Conservation (phyloP, 2,888 invertebrate genomes). For the Dermolepida albohirtum region DNA sequence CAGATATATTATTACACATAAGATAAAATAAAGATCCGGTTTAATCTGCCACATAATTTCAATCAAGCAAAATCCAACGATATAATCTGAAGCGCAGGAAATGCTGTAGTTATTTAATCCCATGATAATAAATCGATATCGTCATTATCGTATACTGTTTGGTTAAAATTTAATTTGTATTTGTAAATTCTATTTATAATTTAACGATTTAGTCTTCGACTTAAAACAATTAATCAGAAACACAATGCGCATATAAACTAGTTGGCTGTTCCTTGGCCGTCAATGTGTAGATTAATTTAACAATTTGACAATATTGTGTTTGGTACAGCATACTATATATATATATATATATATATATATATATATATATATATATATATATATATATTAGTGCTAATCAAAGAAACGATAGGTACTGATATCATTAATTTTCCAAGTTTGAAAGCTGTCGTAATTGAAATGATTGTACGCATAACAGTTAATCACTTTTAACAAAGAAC, state of each 20-base stretch:
- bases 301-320: not conserved
- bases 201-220: conserved; percentile 30
- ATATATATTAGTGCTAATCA: conserved; percentile 32
- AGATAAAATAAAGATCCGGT: too few relatives aligned
- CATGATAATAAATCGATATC: conserved; percentile 15
- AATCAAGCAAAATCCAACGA: not conserved
- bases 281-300: conserved; percentile 19
- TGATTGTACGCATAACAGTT: conserved; percentile 12
- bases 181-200: conserved; percentile 36
- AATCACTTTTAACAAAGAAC: not conserved
- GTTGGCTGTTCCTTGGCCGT: conserved; percentile 3
- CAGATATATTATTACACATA: too few relatives aligned
- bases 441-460: conserved; percentile 6
- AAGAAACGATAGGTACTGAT: conserved; percentile 9
- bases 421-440: conserved; percentile 30
- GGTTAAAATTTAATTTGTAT: conserved; percentile 30
- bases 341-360: conserved; percentile 21
- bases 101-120: conserved; percentile 8
- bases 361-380: conserved; percentile 21
- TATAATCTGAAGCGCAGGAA: conserved; percentile 1
- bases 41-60: too few relatives aligned
- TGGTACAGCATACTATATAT: not conserved
- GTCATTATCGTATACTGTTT: not conserved
- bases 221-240: conserved; percentile 26
- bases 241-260: conserved; percentile 4